Conservation (phyloP, 2,888 invertebrate genomes). For the Hemaris fuciformis region DNA sequence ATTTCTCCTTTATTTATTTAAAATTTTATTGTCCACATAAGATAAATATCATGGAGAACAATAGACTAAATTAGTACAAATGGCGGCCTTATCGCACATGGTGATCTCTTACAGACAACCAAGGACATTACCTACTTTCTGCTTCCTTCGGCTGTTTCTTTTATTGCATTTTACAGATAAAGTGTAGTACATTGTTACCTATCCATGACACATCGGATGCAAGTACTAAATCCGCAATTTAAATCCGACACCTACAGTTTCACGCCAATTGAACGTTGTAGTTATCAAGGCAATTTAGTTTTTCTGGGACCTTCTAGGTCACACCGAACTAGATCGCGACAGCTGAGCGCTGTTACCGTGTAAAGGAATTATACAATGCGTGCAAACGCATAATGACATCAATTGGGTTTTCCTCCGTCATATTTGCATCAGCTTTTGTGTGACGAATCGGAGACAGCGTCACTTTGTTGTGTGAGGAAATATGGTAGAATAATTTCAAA, state of each 20-base stretch:
- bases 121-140: no score
- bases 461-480: background rate
- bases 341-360: background rate
- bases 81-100: no score
- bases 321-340: background rate
- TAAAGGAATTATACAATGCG: conserved; percentile 1
- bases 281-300: background rate
- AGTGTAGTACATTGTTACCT: no score
- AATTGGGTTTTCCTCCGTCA: background rate
- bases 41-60: no score
- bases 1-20: no score
- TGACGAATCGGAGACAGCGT: background rate
- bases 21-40: no score
- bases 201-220: background rate
- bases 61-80: no score
- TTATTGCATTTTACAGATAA: no score
- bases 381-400: background rate
- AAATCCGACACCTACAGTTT: background rate
- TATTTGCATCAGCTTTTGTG: background rate
- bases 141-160: no score
- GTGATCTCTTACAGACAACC: no score
- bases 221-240: background rate
- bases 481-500: no score
- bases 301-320: background rate
- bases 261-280: background rate